Percentiles rank a stretch among this genome's conserved stretches.
phyloP scores from a whole-genome alignment of 2,113 vertebrate genomes.

The Epinephelus fuscoguttatus region DNA sequence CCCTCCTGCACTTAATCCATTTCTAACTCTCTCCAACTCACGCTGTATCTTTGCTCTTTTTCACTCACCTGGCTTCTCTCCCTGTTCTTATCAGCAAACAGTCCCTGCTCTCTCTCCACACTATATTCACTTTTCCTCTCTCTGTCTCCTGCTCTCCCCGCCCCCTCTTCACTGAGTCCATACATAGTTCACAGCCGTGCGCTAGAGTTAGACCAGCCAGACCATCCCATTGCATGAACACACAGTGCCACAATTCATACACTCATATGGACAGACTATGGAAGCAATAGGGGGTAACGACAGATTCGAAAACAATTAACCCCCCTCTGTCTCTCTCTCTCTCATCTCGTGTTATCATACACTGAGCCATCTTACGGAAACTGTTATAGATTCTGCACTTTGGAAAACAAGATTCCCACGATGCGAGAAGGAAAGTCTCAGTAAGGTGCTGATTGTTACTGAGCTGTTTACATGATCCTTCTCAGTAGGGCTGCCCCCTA shows the following conservation, averaged over 20 bases:
- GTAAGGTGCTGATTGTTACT: background rate
- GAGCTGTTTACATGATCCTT: background rate
- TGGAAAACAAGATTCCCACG: background rate
- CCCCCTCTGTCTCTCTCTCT: background rate
- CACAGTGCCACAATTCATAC: slow-evolving; percentile 12
- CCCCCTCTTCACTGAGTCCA: slow-evolving; percentile 55
- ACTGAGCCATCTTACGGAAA: background rate
- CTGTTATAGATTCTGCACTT: background rate
- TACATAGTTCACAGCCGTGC: slow-evolving; percentile 71
- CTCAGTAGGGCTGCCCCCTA: no score
- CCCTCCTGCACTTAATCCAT: slow-evolving; percentile 23
- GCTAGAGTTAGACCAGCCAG: slow-evolving; percentile 47
- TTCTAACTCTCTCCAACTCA: slow-evolving; percentile 25
- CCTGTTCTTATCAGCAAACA: slow-evolving; percentile 36
- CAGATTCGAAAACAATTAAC: background rate
- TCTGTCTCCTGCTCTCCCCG: slow-evolving; percentile 5
- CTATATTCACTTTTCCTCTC: slow-evolving; percentile 21
- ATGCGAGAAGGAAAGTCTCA: background rate
- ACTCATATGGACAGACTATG: slow-evolving; percentile 6
- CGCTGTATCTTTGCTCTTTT: slow-evolving; percentile 22
- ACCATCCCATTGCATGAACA: slow-evolving; percentile 26
- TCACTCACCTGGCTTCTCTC: slow-evolving; percentile 43
- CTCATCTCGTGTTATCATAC: background rate
- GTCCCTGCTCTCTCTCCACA: slow-evolving; percentile 16
- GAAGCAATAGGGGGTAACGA: background rate